Evolutionary conservation across 2,797 vertebrate species (phyloP).

Genomic region (Trachurus trachurus): DNA sequence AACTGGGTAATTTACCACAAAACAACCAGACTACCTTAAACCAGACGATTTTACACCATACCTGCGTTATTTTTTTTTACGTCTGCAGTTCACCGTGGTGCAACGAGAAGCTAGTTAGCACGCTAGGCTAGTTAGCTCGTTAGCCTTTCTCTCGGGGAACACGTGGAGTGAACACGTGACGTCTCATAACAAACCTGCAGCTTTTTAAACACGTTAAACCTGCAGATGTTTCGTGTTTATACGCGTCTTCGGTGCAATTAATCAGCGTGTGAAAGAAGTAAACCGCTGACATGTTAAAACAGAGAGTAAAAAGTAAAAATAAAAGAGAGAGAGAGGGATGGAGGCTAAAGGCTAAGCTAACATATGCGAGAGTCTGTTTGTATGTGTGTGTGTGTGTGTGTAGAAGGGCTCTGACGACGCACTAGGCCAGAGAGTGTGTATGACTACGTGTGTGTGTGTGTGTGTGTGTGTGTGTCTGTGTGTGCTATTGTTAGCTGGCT

Average conservation of each 20-base stretch:
- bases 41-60: too few species aligned
- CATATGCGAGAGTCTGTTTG: slow-evolving; percentile 37
- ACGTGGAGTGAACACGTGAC: slow-evolving; percentile 86
- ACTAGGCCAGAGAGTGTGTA: too few species aligned
- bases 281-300: not conserved
- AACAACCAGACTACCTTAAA: too few species aligned
- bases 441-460: not conserved
- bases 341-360: slow-evolving; percentile 55
- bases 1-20: not conserved
- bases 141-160: slow-evolving; percentile 74
- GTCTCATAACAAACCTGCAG: slow-evolving; percentile 77
- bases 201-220: slow-evolving; percentile 46
- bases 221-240: not conserved
- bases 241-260: rapidly evolving
- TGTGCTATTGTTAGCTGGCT: slow-evolving; percentile 79
- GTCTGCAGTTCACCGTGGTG: too few species aligned
- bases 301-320: not conserved
- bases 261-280: rapidly evolving
- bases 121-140: slow-evolving; percentile 2
- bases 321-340: too few species aligned
- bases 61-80: too few species aligned
- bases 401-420: not conserved
- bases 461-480: slow-evolving; percentile 27
- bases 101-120: slow-evolving; percentile 3
- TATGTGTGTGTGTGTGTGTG: not conserved